A percentile compares a stretch with the other conserved stretches of the same genome.
phyloP scores from a whole-genome alignment of 1,140 invertebrate genomes.

The Thaumetopoea pityocampa region DNA sequence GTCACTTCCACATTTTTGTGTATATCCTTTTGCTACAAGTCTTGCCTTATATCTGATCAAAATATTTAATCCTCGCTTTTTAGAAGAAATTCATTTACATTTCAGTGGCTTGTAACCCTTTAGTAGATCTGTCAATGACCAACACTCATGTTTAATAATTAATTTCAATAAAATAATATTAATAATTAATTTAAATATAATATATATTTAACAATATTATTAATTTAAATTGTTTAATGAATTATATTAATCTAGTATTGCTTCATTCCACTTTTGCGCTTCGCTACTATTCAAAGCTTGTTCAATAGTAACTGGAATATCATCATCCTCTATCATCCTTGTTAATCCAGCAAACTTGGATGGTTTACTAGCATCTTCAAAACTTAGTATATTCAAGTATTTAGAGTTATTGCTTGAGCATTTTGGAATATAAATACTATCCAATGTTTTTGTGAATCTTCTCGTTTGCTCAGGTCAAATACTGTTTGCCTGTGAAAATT shows the following conservation, averaged over 20 bases:
- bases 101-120: constrained; percentile 1
- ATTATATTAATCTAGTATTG: neutral
- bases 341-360: neutral
- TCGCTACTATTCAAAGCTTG: neutral
- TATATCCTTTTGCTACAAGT: constrained; percentile 1
- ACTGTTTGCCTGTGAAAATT: too few relatives aligned
- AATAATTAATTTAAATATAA: too few relatives aligned
- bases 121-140: neutral
- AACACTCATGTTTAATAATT: neutral
- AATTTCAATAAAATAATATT: too few relatives aligned
- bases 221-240: too few relatives aligned
- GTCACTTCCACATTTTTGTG: constrained; percentile 1
- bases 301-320: neutral
- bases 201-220: too few relatives aligned
- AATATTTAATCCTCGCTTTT: constrained; percentile 2
- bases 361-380: neutral
- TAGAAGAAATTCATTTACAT: constrained; percentile 12
- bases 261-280: neutral
- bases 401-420: too few relatives aligned
- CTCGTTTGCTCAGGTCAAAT: too few relatives aligned
- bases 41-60: constrained; percentile 11
- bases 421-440: too few relatives aligned
- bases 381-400: too few relatives aligned
- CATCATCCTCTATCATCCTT: neutral
- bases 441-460: too few relatives aligned